phyloP scores from a whole-genome alignment of 2,113 vertebrate species.

The Athene cunicularia region DNA sequence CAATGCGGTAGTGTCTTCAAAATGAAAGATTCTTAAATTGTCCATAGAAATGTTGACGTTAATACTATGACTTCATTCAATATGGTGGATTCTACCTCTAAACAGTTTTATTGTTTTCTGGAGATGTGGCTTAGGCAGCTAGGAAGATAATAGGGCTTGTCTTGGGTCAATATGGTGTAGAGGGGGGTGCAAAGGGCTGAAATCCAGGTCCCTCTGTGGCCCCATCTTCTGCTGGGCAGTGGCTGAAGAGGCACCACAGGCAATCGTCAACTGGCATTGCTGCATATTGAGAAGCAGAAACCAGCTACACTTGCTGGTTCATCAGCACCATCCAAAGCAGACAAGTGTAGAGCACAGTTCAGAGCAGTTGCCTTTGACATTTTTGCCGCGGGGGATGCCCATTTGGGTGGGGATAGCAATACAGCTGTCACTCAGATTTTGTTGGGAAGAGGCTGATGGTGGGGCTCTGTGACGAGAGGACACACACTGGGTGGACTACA shows the following conservation, averaged over 20 bases:
- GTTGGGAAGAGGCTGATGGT: neutral
- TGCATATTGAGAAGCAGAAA: neutral
- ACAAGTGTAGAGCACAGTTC: rapidly evolving
- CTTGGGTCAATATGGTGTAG: neutral
- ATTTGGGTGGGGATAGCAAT: neutral
- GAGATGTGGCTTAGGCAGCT: neutral
- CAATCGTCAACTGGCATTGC: neutral
- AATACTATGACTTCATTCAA: neutral
- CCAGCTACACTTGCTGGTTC: neutral
- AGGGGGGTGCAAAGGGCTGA: neutral
- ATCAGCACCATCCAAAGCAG: neutral
- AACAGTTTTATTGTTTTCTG: neutral
- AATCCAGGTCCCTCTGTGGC: neutral
- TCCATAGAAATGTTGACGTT: rapidly evolving
- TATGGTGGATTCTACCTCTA: neutral
- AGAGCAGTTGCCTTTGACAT: neutral
- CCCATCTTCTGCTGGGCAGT: neutral
- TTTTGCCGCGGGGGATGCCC: neutral
- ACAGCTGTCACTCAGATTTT: neutral
- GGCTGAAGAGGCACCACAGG: neutral
- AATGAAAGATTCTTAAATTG: neutral
- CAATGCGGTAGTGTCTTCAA: neutral
- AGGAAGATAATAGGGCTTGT: neutral
- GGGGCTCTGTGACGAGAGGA: neutral
- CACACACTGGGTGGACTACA: rapidly evolving